A percentile compares a stretch with the other conserved stretches of the same genome.
Evolutionary conservation across 1,140 invertebrate species (phyloP).

Genomic region (Drosophila arawakana): DNA sequence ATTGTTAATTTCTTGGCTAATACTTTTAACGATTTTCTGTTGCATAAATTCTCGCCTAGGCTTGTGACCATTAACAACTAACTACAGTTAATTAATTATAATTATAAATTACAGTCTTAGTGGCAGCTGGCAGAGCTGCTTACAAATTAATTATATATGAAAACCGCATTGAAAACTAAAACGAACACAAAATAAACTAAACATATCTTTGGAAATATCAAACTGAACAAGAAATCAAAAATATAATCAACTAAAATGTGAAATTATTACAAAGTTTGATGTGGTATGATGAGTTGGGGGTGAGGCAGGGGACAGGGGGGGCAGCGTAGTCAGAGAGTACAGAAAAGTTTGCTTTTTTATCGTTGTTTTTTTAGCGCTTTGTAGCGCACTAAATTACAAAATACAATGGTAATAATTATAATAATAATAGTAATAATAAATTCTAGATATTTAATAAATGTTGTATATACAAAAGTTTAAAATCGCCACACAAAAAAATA

Average conservation of each 20-base stretch:
- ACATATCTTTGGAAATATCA: constrained; percentile 80
- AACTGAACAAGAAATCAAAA: constrained; percentile 21
- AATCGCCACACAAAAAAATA: constrained; percentile 1
- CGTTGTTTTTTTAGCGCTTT: neutral
- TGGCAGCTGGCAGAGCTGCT: constrained; percentile 42
- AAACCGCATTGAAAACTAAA: constrained; percentile 52
- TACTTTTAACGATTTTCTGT: constrained; percentile 24
- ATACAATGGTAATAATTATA: constrained; percentile 33
- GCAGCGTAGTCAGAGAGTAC: constrained; percentile 30
- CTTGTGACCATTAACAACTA: constrained; percentile 49
- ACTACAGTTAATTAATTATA: constrained; percentile 32
- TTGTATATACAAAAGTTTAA: constrained; percentile 54
- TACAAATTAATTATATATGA: constrained; percentile 24
- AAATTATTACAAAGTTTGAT: constrained; percentile 42
- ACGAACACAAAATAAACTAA: constrained; percentile 67
- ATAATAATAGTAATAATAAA: constrained; percentile 29
- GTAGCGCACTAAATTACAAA: constrained; percentile 38
- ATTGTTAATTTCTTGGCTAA: constrained; percentile 30
- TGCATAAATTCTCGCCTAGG: constrained; percentile 50
- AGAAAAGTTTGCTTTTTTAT: neutral
- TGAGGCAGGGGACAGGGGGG: neutral
- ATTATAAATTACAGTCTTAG: constrained; percentile 80
- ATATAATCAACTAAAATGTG: constrained; percentile 68
- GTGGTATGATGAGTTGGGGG: neutral
- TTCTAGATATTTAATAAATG: constrained; percentile 30